Percentiles rank a stretch among this genome's conserved stretches.
These are phyloP conservation scores for Cecidostiba fungosa DNA, from an alignment of 2,888 invertebrate genomes.

Conservation along the genomic window DNA sequence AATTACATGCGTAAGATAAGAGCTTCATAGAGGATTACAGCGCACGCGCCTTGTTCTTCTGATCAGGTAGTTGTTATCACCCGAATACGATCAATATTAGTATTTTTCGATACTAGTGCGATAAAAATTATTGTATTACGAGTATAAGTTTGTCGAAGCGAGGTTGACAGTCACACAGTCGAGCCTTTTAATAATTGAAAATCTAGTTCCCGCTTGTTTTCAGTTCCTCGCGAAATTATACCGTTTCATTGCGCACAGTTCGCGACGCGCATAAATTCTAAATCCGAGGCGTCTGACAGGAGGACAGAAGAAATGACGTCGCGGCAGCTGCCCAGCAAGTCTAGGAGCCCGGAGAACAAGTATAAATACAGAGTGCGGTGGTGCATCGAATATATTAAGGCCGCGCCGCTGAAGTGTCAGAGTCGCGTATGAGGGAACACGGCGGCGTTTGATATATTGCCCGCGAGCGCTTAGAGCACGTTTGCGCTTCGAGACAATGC, in stretches of 20 bases:
- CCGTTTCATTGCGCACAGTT: slow-evolving; percentile 27
- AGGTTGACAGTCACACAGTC: no score
- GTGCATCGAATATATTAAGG: slow-evolving; percentile 56
- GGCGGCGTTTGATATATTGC: slow-evolving; percentile 44
- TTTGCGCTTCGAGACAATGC: slow-evolving; percentile 42
- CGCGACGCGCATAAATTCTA: slow-evolving; percentile 52
- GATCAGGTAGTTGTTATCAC: slow-evolving; percentile 17
- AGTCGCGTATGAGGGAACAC: slow-evolving; percentile 28
- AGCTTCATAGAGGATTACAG: slow-evolving; percentile 24
- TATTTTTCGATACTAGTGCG: no score
- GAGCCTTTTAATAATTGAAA: no score
- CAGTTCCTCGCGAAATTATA: slow-evolving; percentile 29
- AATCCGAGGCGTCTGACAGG: slow-evolving; percentile 53
- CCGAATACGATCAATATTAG: neutral
- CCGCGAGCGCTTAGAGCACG: neutral
- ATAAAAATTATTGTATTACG: no score
- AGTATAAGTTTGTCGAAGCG: no score
- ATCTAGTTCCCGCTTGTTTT: neutral
- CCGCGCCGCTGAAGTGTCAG: slow-evolving; percentile 29
- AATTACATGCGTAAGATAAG: slow-evolving; percentile 38
- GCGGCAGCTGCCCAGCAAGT: slow-evolving; percentile 65
- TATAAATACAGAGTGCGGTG: slow-evolving; percentile 38
- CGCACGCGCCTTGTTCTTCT: slow-evolving; percentile 25
- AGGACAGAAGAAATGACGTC: slow-evolving; percentile 61
- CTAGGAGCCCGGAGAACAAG: slow-evolving; percentile 9